phyloP scores from a whole-genome alignment of 2,888 invertebrate genomes.

The Steromphala cineraria region DNA sequence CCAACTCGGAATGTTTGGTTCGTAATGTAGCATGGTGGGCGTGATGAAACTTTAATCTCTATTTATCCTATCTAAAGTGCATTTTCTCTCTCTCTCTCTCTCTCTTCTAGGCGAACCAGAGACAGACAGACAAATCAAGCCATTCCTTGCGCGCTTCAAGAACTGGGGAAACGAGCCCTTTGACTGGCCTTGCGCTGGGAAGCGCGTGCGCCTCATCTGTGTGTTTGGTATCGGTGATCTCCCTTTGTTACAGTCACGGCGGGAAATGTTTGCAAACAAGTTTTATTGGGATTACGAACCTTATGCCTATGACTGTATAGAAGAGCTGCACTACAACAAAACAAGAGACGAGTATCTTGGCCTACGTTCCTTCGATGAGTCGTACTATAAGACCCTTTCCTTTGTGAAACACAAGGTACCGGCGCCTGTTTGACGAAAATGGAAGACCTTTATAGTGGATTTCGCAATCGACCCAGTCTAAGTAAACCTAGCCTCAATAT shows the following conservation, averaged over 20 bases:
- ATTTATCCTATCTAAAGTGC: not conserved
- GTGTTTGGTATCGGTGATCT: slow-evolving; percentile 70
- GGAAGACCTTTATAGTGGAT: too few species aligned
- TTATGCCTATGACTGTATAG: slow-evolving; percentile 66
- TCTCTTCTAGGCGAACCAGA: slow-evolving; percentile 66
- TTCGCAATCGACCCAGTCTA: too few species aligned
- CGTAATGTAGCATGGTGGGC: too few species aligned
- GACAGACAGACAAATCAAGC: slow-evolving; percentile 50
- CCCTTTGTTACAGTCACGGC: slow-evolving; percentile 49
- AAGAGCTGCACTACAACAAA: slow-evolving; percentile 57
- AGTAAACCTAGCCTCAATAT: too few species aligned
- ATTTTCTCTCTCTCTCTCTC: too few species aligned
- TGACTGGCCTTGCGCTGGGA: slow-evolving; percentile 63
- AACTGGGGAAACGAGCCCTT: slow-evolving; percentile 62
- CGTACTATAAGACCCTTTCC: slow-evolving; percentile 48
- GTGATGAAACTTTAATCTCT: too few species aligned
- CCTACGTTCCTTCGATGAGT: slow-evolving; percentile 41
- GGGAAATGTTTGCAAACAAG: slow-evolving; percentile 73
- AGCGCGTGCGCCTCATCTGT: slow-evolving; percentile 66
- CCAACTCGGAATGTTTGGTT: too few species aligned
- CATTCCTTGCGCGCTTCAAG: slow-evolving; percentile 66
- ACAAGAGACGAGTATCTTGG: slow-evolving; percentile 55
- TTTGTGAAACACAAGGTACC: slow-evolving; percentile 52
- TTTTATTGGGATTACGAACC: slow-evolving; percentile 64
- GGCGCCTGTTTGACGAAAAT: too few species aligned